A percentile compares a stretch with the other conserved stretches of the same genome.
Evolutionary conservation across 1,140 invertebrate genomes (phyloP).

Genomic region (Andricus grossulariae): DNA sequence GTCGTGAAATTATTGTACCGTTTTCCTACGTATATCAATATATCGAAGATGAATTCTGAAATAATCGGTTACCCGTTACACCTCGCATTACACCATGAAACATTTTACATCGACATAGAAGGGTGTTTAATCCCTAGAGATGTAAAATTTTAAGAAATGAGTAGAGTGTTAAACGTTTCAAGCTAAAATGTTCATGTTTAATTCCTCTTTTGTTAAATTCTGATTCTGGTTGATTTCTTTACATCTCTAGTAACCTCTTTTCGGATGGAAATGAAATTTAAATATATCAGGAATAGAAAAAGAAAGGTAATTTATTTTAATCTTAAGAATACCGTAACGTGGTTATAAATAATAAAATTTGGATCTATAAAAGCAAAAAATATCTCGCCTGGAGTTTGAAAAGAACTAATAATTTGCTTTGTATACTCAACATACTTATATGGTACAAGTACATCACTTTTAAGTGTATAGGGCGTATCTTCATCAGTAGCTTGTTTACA

Average conservation of each 20-base stretch:
- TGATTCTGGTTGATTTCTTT: neutral
- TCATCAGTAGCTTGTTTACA: neutral
- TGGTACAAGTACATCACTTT: neutral
- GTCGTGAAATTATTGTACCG: too few species aligned
- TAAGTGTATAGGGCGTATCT: neutral
- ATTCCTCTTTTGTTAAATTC: neutral
- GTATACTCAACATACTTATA: too few species aligned
- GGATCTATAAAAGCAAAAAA: too few species aligned
- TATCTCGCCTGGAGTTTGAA: too few species aligned
- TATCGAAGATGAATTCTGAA: neutral
- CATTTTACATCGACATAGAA: neutral
- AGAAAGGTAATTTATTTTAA: too few species aligned
- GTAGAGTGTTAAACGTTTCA: too few species aligned
- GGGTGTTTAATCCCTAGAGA: neutral
- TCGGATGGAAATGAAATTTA: neutral
- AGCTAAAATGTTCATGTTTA: neutral
- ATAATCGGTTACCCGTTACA: neutral
- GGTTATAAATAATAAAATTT: too few species aligned
- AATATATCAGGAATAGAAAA: too few species aligned
- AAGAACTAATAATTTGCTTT: too few species aligned
- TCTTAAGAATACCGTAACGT: too few species aligned
- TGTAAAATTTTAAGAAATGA: neutral
- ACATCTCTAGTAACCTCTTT: neutral
- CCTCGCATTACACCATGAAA: neutral
- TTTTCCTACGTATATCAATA: too few species aligned